Conservation (phyloP, 2,888 invertebrate species). For the Sicus ferrugineus region DNA sequence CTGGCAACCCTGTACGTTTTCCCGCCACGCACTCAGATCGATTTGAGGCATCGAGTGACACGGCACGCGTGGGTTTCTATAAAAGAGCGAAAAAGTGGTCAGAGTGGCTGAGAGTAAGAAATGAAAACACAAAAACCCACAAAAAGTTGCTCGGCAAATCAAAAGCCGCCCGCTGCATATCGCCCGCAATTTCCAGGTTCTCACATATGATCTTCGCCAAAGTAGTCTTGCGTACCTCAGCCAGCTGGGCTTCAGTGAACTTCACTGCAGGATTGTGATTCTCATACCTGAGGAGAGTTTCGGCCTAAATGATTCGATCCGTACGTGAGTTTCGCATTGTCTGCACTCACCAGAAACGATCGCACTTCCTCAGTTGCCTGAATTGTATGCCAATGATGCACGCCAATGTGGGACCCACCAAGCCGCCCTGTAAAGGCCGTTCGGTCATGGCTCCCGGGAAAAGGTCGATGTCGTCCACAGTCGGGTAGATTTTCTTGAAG, state of each 20-base stretch:
- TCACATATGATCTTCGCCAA: slow-evolving; percentile 87
- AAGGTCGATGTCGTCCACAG: slow-evolving; percentile 94
- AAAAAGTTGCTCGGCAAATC: slow-evolving; percentile 90
- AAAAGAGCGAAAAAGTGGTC: slow-evolving; percentile 22
- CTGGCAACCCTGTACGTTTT: slow-evolving; percentile 81
- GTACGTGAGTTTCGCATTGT: background rate
- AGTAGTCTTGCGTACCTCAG: slow-evolving; percentile 86
- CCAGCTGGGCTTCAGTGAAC: slow-evolving; percentile 86
- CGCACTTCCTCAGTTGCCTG: slow-evolving; percentile 87
- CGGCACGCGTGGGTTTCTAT: slow-evolving; percentile 83
- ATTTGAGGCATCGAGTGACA: slow-evolving; percentile 82
- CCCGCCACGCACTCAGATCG: slow-evolving; percentile 85
- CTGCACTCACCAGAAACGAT: slow-evolving; percentile 81
- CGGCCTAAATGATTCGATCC: no score
- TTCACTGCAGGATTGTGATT: slow-evolving; percentile 79
- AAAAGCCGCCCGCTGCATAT: slow-evolving; percentile 89
- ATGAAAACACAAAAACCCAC: slow-evolving; percentile 65
- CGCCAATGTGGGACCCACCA: slow-evolving; percentile 94
- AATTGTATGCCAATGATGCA: slow-evolving; percentile 96
- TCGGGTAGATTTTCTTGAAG: slow-evolving; percentile 83
- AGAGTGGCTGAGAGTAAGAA: background rate
- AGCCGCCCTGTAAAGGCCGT: slow-evolving; percentile 84
- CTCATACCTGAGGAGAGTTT: slow-evolving; percentile 73
- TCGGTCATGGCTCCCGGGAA: slow-evolving; percentile 96
- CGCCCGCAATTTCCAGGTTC: slow-evolving; percentile 84